Evolutionary conservation across 2,797 vertebrate genomes (phyloP).

Genomic region (Coregonus suidteri): DNA sequence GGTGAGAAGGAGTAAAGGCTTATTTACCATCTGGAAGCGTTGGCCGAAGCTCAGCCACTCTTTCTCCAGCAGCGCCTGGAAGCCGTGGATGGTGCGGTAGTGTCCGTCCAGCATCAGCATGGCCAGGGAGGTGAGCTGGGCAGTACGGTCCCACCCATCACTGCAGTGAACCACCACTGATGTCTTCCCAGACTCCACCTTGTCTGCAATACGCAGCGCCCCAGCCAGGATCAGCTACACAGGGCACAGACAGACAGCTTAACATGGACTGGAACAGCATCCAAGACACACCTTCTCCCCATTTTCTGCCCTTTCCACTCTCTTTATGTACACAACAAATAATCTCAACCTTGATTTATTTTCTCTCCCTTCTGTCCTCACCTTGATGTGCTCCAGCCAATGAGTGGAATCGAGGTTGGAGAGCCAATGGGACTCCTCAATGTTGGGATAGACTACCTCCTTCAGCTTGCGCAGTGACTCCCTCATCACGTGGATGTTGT

Average conservation of each 20-base stretch:
- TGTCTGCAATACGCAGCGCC: slow-evolving; percentile 93
- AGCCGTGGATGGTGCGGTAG: slow-evolving; percentile 90
- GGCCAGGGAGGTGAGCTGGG: slow-evolving; percentile 91
- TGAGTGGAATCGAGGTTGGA: slow-evolving; percentile 97
- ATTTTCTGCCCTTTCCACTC: not conserved
- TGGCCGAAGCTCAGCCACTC: slow-evolving; percentile 98
- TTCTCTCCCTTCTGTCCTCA: slow-evolving; percentile 47
- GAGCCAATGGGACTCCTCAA: slow-evolving; percentile 94
- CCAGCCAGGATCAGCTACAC: slow-evolving; percentile 90
- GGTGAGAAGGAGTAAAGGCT: not conserved
- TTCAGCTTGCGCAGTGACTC: slow-evolving; percentile 94
- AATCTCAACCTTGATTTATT: not conserved
- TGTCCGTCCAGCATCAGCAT: slow-evolving; percentile 94
- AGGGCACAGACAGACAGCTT: slow-evolving; percentile 25
- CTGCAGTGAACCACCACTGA: slow-evolving; percentile 97
- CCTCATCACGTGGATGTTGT: slow-evolving; percentile 98
- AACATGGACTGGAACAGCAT: not conserved
- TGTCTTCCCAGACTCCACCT: slow-evolving; percentile 94
- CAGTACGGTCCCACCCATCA: slow-evolving; percentile 95
- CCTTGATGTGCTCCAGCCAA: slow-evolving; percentile 99
- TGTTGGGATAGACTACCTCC: slow-evolving; percentile 94
- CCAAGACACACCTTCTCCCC: not conserved
- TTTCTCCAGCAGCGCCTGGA: slow-evolving; percentile 93
- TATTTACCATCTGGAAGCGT: slow-evolving; percentile 91
- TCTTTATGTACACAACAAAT: not conserved